A percentile compares a stretch with the other conserved stretches of the same genome.
Evolutionary conservation across 1,140 invertebrate genomes (phyloP).

Genomic region (Zaprionus lachaisei): DNA sequence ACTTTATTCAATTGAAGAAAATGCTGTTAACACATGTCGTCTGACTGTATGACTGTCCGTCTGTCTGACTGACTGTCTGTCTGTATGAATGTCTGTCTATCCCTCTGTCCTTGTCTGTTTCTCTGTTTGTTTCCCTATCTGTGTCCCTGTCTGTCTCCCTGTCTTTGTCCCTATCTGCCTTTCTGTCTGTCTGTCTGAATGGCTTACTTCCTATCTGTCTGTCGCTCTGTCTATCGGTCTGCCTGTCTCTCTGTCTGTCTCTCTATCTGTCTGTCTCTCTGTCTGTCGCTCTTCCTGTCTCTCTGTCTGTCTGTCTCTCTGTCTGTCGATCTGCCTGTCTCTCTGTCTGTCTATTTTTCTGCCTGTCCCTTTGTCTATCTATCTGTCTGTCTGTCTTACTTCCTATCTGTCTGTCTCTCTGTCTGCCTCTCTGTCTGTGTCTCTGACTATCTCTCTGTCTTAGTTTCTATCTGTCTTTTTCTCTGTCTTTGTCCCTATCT

Average conservation of each 20-base stretch:
- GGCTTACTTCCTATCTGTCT: no score
- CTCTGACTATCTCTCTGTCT: neutral
- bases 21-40: neutral
- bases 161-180: neutral
- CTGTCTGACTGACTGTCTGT: no score
- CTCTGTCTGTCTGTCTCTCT: neutral
- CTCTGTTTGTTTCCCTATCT: neutral
- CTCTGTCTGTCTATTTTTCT: no score
- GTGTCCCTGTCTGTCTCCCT: neutral
- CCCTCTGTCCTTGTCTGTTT: neutral
- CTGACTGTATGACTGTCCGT: neutral
- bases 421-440: neutral
- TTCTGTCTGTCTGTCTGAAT: neutral
- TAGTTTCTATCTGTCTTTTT: neutral
- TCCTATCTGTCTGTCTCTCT: no score
- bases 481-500: no score
- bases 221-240: no score
- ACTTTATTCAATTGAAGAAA: constrained; percentile 5
- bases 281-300: neutral
- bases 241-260: no score
- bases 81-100: no score
- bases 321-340: no score
- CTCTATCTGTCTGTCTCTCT: no score
- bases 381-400: no score
- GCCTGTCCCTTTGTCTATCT: no score